Conservation (phyloP, 37 sponge, comb jelly and placozoan species). For the Ianthella basta region DNA sequence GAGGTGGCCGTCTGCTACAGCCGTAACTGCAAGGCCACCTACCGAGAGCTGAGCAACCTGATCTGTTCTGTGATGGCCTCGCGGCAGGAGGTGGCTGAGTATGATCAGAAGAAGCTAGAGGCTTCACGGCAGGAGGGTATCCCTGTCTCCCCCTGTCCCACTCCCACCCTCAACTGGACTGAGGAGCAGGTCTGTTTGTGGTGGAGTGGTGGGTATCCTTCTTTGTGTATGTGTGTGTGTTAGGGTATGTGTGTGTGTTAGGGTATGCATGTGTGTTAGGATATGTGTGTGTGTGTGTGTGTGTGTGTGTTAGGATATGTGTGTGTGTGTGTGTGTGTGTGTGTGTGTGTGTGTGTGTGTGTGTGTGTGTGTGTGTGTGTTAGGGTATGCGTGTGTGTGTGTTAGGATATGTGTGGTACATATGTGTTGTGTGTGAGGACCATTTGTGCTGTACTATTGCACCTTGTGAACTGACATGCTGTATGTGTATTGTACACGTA, state of each 20-base stretch:
- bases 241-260: constrained; percentile 3
- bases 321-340: no score
- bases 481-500: no score
- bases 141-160: constrained; percentile 2
- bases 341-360: constrained; percentile 29
- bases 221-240: constrained; percentile 22
- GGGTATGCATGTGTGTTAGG: constrained; percentile 2
- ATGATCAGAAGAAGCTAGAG: constrained; percentile 72
- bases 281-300: neutral
- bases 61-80: constrained; percentile 77
- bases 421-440: no score
- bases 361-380: constrained; percentile 16
- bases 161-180: constrained; percentile 2
- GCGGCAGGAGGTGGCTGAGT: constrained; percentile 79
- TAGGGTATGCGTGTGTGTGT: neutral
- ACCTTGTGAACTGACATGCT: no score
- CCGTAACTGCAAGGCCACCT: constrained; percentile 77
- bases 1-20: constrained; percentile 80
- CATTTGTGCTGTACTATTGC: no score
- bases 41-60: constrained; percentile 80
- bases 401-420: neutral
- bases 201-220: neutral
- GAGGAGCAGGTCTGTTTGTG: constrained; percentile 8
- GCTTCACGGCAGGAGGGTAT: constrained; percentile 12
- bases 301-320: neutral